Conservation (phyloP, 2,113 vertebrate genomes). For the Lampris incognitus region DNA sequence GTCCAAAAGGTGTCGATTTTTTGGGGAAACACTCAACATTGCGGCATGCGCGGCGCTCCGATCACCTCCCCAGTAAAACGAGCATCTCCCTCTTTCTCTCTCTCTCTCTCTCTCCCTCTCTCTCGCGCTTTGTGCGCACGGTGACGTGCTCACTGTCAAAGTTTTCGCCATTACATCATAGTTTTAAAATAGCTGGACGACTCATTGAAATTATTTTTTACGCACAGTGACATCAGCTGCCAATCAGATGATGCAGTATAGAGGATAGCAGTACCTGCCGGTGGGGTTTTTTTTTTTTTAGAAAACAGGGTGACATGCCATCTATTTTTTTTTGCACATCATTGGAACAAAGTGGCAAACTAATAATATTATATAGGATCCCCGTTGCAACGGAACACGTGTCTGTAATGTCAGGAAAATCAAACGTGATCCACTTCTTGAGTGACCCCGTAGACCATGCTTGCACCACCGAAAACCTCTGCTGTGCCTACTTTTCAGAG, state of each 20-base stretch:
- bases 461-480: constrained; percentile 70
- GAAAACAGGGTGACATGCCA: neutral
- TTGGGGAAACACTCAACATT: constrained; percentile 30
- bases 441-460: constrained; percentile 34
- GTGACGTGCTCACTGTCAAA: constrained; percentile 77
- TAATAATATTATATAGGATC: neutral
- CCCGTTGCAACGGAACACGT: neutral
- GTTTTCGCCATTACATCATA: constrained; percentile 82
- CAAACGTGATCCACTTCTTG: constrained; percentile 48
- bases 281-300: neutral
- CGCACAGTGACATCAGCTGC: constrained; percentile 79
- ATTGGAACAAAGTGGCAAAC: neutral
- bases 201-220: constrained; percentile 76
- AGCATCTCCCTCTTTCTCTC: too few relatives aligned
- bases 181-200: constrained; percentile 78
- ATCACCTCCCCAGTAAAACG: constrained; percentile 46
- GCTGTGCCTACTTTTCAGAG: constrained; percentile 67
- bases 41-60: constrained; percentile 48
- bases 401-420: constrained; percentile 38
- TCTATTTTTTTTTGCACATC: neutral
- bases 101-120: neutral
- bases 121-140: constrained; percentile 54
- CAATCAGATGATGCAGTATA: constrained; percentile 65
- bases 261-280: constrained; percentile 33
- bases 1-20: constrained; percentile 67